These are phyloP conservation scores for Erythrolamprus reginae DNA, from an alignment of 2,113 vertebrate species.

Conservation along the genomic window DNA sequence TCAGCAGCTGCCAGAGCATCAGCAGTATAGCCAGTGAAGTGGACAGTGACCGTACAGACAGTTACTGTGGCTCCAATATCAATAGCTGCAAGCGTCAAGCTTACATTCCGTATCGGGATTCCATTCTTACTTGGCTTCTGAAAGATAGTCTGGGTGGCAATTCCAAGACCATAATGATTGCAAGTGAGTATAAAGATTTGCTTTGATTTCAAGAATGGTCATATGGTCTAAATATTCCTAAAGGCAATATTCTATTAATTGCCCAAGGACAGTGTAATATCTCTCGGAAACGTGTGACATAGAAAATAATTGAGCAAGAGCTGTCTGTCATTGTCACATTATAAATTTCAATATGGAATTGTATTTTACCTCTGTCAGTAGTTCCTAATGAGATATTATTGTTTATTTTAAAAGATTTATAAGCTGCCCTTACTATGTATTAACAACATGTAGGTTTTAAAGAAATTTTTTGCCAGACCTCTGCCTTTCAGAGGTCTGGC, in stretches of 20 bases:
- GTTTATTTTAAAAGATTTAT: neutral
- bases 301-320: neutral
- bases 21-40: constrained; percentile 80
- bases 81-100: constrained; percentile 67
- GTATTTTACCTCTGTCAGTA: neutral
- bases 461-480: too few relatives aligned
- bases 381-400: neutral
- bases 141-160: constrained; percentile 97
- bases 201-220: neutral
- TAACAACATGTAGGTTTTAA: too few relatives aligned
- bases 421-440: too few relatives aligned
- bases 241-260: neutral
- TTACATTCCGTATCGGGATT: constrained; percentile 95
- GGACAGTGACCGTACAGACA: constrained; percentile 70
- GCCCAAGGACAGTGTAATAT: neutral
- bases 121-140: constrained; percentile 94
- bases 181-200: constrained; percentile 75
- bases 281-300: neutral
- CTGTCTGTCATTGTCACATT: too few relatives aligned
- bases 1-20: constrained; percentile 90
- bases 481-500: neutral
- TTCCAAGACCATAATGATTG: constrained; percentile 96
- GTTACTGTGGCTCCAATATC: constrained; percentile 57
- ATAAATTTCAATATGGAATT: neutral
- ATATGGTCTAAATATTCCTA: neutral